Base-by-base conservation (phyloP, 1,140 invertebrate genomes). In the Stegodyphus dumicola region DNA sequence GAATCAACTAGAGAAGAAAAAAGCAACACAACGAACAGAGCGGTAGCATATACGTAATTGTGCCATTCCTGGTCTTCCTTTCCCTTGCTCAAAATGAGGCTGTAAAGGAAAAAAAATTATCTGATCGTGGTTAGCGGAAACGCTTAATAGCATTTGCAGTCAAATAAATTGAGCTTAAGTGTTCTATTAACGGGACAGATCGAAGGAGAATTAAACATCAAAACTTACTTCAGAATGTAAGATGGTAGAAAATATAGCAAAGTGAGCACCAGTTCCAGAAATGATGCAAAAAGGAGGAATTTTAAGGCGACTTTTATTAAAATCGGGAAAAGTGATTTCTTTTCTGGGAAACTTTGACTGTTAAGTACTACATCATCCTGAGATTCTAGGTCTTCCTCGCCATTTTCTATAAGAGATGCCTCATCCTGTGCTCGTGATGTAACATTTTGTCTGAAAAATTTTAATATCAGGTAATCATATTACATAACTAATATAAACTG, bases 1-100 rank as follows among this genome's bases (percentile, higher is more conserved):
- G 81, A 85, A 66, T 85, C 71, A n/a, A 17, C 52, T 7, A 85
- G 64, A 67, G 73, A n/a, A 17, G 64, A 85, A 49, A 85, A 77
- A 54, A 85, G 56, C 60, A 85, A 6, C 11, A 69, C 60, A 60
- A 69, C 64, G 52, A 85, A 85, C 53, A 85, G 66, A 49, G 65
- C 65, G 10, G 33, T 15, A 0, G 74, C 33, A 76, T 69, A 85
- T 7, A 85, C 54, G 60, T 85, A 85, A 18, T 85, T 85, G 73
- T 85, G 81, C 81, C 81, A 85, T 69, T 83, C 60, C 77, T 67
- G 64, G 64, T 53, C 54, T 54, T 65, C 69, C 18, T 56, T 76
- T 18, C 70, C 49, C 49, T 77, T 70, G 56, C 33, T 33, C 15
- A 60, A 60, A 15, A 60, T 60, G 56, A 60, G 56, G 56, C 56